These are phyloP conservation scores for Drosophila busckii DNA, from an alignment of 1,140 invertebrate genomes.

Conservation along the genomic window DNA sequence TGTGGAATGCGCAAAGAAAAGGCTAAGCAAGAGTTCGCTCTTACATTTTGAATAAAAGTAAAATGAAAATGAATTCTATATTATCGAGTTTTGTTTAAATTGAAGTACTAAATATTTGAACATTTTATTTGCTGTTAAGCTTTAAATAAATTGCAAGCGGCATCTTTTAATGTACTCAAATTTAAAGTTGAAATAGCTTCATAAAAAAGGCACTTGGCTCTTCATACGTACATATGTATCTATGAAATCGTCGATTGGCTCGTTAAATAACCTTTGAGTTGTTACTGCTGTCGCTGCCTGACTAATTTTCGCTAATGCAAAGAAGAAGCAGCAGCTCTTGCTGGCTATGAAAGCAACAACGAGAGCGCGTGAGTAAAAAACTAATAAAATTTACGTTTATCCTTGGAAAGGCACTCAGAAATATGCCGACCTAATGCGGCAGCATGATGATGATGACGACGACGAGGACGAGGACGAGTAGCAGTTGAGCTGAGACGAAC, in stretches of 20 bases:
- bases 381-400: constrained; percentile 78
- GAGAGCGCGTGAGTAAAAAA: constrained; percentile 41
- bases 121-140: too few relatives aligned
- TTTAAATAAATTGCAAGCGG: too few relatives aligned
- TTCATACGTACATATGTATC: constrained; percentile 4
- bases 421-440: constrained; percentile 69
- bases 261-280: constrained; percentile 59
- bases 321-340: constrained; percentile 26
- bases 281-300: constrained; percentile 40
- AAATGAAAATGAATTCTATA: too few relatives aligned
- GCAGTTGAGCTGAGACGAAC: constrained; percentile 37
- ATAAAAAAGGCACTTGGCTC: too few relatives aligned
- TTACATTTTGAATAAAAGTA: too few relatives aligned
- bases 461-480: constrained; percentile 34
- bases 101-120: too few relatives aligned
- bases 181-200: too few relatives aligned
- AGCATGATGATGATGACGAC: constrained; percentile 37
- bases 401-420: constrained; percentile 71
- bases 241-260: constrained; percentile 30
- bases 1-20: constrained; percentile 1
- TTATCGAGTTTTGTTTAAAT: too few relatives aligned
- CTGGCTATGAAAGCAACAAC: not conserved
- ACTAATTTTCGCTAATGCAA: constrained; percentile 77
- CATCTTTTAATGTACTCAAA: too few relatives aligned
- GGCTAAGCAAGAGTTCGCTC: too few relatives aligned